Conservation (phyloP, 1,140 invertebrate species). For the Drosophila kepulauana region DNA sequence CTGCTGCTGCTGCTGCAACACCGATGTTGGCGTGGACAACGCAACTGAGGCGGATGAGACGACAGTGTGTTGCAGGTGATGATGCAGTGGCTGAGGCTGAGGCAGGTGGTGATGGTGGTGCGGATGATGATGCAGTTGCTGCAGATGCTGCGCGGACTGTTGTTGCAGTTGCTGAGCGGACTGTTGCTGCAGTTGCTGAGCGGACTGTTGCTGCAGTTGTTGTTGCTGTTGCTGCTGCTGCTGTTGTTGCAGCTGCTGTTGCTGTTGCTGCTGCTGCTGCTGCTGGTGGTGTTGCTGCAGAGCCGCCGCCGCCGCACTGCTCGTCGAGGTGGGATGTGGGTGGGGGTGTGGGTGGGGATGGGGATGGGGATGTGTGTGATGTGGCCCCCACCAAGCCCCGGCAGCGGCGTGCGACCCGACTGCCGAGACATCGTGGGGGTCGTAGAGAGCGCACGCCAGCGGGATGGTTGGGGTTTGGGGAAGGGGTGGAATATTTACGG, state of each 20-base stretch:
- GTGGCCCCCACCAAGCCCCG: slow-evolving; percentile 85
- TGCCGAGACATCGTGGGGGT: slow-evolving; percentile 85
- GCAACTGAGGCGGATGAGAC: slow-evolving; percentile 64
- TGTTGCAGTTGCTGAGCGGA: slow-evolving; percentile 52
- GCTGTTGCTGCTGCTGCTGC: slow-evolving; percentile 58
- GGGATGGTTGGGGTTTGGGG: slow-evolving; percentile 85
- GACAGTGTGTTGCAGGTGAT: slow-evolving; percentile 71
- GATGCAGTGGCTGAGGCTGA: slow-evolving; percentile 69
- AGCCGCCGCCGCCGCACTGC: slow-evolving; percentile 49
- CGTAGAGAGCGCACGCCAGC: slow-evolving; percentile 85
- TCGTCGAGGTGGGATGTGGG: slow-evolving; percentile 66
- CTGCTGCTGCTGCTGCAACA: slow-evolving; percentile 66
- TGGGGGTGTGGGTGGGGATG: slow-evolving; percentile 70
- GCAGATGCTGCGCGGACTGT: slow-evolving; percentile 68
- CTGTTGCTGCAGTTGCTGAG: slow-evolving; percentile 52
- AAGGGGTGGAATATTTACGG: slow-evolving; percentile 85
- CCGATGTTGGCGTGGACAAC: slow-evolving; percentile 60
- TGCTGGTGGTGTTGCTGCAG: slow-evolving; percentile 69
- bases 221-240: slow-evolving; percentile 63
- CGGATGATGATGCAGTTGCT: slow-evolving; percentile 73
- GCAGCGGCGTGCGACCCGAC: slow-evolving; percentile 85
- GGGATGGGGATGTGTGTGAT: slow-evolving; percentile 79
- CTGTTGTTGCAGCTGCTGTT: slow-evolving; percentile 54
- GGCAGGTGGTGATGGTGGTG: slow-evolving; percentile 76
- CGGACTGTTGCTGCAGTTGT: slow-evolving; percentile 55